Conservation (phyloP, 1,140 invertebrate species). For the Lepidostoma basale region DNA sequence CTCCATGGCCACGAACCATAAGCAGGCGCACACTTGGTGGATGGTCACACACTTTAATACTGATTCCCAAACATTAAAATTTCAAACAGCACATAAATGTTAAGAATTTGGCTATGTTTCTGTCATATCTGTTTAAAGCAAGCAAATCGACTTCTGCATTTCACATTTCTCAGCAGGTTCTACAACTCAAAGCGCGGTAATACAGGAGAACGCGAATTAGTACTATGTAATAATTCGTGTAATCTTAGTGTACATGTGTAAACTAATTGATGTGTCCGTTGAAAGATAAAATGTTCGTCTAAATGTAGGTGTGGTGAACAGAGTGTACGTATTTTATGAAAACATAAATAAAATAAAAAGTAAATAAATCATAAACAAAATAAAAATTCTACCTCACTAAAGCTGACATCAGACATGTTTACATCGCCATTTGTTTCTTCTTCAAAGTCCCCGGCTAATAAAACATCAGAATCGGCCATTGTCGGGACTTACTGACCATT, state of each 20-base stretch:
- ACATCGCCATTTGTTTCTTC: conserved; percentile 38
- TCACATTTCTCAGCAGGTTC: too few species aligned
- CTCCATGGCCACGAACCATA: too few species aligned
- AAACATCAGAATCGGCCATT: conserved; percentile 34
- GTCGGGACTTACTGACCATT: conserved; percentile 32
- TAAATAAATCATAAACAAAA: conserved; percentile 20
- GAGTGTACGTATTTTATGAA: neutral
- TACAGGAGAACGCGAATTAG: neutral
- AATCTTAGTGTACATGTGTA: conserved; percentile 3
- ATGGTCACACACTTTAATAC: too few species aligned
- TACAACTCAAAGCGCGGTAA: neutral
- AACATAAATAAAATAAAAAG: conserved; percentile 1
- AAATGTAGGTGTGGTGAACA: neutral
- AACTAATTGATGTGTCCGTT: too few species aligned
- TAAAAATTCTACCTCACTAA: conserved; percentile 34
- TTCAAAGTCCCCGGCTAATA: conserved; percentile 35
- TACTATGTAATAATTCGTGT: neutral
- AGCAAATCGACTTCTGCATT: too few species aligned
- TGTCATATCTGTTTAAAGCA: too few species aligned
- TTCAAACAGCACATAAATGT: too few species aligned
- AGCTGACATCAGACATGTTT: conserved; percentile 24
- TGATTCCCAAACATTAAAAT: too few species aligned
- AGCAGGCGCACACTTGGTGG: too few species aligned
- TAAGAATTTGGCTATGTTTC: too few species aligned
- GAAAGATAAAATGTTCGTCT: too few species aligned